Evolutionary conservation across 1,140 invertebrate genomes (phyloP), one percentile per base, ranked within the genome.

Genomic region (Drosophila quadrilineata): DNA sequence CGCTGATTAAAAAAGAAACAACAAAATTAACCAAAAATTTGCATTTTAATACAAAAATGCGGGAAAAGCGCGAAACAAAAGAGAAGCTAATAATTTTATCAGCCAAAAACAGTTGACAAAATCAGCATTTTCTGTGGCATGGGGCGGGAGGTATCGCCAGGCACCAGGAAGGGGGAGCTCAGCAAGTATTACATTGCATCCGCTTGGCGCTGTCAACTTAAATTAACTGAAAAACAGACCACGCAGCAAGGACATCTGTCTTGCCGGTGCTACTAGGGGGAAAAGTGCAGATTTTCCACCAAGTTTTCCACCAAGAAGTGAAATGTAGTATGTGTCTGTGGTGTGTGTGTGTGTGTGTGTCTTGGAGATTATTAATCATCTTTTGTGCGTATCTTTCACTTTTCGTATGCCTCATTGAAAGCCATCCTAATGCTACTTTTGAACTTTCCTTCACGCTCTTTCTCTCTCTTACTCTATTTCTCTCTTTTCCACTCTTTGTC

Each of bases 61-160:
- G 54, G 21, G 19, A 12, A 33, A 40, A 56, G 29, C 10, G 6
- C 53, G 35, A 67, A 8, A 43, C 43, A 49, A 62, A 82, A 64
- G 60, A 60, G 49, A 73, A 63, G 79, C 79, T 88, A 88, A 88
- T 88, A 88, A 88, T 88, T 88, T 88, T 88, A 88, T 88, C 86
- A 88, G 80, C 62, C 64, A 67, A 67, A 71, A 88, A 85, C 85
- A 88, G 86, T 88, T 87, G 75, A 88, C 86, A 86, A 77, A 88
- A 88, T 88, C 86, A 88, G 86, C 86, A 77, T 28, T 88, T 72
- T 68, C 63, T 24, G 36, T 43, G 66, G 75, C 16, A 38, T 53
- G 65, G 12, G 28, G 10, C 5, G 12, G 3, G 2, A 21, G 22
- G 33, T 28, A 9, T 3, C n/a, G n/a, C n/a, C n/a, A 6, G 35